Conservation (phyloP, 2,113 vertebrate species). For the Mesocricetus auratus region DNA sequence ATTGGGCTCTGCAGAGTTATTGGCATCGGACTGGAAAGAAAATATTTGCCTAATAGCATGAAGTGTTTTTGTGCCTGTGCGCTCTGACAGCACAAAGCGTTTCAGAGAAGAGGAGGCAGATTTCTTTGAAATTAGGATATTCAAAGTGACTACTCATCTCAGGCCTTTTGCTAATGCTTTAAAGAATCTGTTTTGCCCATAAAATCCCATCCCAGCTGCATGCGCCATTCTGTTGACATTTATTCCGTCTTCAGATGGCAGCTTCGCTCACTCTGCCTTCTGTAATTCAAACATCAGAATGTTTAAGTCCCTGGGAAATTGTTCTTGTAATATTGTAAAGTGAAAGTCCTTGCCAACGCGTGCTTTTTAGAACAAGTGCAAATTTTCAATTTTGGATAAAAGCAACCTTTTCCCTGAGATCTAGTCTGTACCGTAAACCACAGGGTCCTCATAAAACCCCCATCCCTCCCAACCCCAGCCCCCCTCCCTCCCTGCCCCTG, state of each 20-base stretch:
- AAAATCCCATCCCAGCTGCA: constrained; percentile 57
- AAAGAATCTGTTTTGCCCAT: constrained; percentile 72
- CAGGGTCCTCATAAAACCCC: not conserved
- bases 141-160: constrained; percentile 40
- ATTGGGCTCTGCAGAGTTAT: not conserved
- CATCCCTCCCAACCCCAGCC: too few species aligned
- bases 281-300: constrained; percentile 62
- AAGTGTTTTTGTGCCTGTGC: not conserved
- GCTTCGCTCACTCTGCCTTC: constrained; percentile 47
- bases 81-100: not conserved
- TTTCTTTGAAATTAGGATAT: constrained; percentile 62
- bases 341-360: constrained; percentile 61
- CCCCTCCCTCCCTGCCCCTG: fast-evolving
- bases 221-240: not conserved
- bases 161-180: constrained; percentile 35
- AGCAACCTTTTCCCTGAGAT: not conserved
- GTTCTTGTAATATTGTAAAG: constrained; percentile 68
- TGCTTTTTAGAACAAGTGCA: constrained; percentile 32
- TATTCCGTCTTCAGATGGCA: constrained; percentile 31
- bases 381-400: constrained; percentile 43
- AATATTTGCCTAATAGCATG: not conserved
- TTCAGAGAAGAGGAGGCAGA: constrained; percentile 25
- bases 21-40: not conserved
- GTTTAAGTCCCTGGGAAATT: constrained; percentile 50
- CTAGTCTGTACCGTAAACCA: not conserved